Evolutionary conservation across 2,797 vertebrate species (phyloP), one percentile per base, ranked within the genome.

Genomic region (Gobionotothen gibberifrons): DNA sequence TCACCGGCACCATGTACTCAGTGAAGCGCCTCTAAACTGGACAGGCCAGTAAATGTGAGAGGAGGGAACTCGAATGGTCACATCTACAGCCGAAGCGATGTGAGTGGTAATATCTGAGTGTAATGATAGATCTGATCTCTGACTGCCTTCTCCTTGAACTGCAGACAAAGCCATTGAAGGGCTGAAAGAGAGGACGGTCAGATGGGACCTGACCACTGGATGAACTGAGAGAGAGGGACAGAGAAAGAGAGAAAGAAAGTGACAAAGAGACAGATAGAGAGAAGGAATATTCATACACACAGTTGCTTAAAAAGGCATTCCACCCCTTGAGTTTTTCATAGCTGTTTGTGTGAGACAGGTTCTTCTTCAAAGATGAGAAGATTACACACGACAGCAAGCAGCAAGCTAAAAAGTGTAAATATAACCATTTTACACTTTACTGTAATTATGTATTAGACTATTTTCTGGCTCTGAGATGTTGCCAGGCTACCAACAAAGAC

Each of bases 101-200:
- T 81, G 78, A 89, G 84, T 65, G 58, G 83, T 86, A 77, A 87
- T 85, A 69, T 85, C 68, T 83, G 73, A 72, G 73, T 2, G 63
- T 84, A 72, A 87, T 86, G 88, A 88, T 8, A 63, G 80, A 81
- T 87, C 88, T 92, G 94, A 95, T 96, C 96, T 84, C 94, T 92
- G 93, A 93, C 95, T 96, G 95, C 93, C 95, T 94, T 93, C 94
- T 95, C 86, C 76, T 93, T 91, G 90, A 92, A 93, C 96, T 96
- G 96, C 96, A 96, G 95, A 96, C 93, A 91, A 36, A 94, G 94
- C 95, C 96, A 89, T 95, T 97, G 96, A 97, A 97, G 96, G 96
- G 95, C 96, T 94, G 95, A 96, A 95, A 95, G 94, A 92, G 87
- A 74, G 79, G 83, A 84, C 21, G 76, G 86, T 85, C 88, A 89